phyloP scores from a whole-genome alignment of 2,888 invertebrate genomes.

The Neoascia interrupta region DNA sequence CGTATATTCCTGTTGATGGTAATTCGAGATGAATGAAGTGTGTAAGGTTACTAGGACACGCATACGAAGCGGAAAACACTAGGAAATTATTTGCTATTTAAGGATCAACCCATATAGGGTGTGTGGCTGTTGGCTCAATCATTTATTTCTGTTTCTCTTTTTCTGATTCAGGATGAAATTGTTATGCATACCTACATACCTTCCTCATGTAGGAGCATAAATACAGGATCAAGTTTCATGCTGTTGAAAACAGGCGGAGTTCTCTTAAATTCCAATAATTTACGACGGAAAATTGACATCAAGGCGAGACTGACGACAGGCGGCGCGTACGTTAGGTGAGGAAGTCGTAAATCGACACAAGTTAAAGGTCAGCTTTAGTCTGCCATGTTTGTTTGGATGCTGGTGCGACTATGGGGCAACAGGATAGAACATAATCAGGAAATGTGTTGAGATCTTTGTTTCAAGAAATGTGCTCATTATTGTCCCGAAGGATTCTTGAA shows the following conservation, averaged over 20 bases:
- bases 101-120: constrained; percentile 13
- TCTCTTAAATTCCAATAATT: constrained; percentile 36
- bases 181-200: background rate
- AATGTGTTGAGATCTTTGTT: constrained; percentile 1
- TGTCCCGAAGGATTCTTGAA: background rate
- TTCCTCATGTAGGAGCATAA: constrained; percentile 19
- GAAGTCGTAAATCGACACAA: constrained; percentile 54
- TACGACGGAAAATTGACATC: constrained; percentile 10
- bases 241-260: constrained; percentile 63
- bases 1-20: constrained; percentile 57
- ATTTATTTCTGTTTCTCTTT: constrained; percentile 17
- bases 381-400: constrained; percentile 32
- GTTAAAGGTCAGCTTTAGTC: constrained; percentile 12
- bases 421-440: constrained; percentile 5
- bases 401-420: background rate
- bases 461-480: background rate
- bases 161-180: constrained; percentile 9
- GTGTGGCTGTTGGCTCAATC: constrained; percentile 2
- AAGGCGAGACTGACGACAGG: constrained; percentile 16
- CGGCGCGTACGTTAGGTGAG: constrained; percentile 14
- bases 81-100: constrained; percentile 54
- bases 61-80: constrained; percentile 24
- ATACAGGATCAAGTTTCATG: constrained; percentile 52
- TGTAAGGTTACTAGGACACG: constrained; percentile 35
- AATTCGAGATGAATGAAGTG: constrained; percentile 57